phyloP scores from a whole-genome alignment of 2,113 vertebrate genomes.

The Cavia porcellus region DNA sequence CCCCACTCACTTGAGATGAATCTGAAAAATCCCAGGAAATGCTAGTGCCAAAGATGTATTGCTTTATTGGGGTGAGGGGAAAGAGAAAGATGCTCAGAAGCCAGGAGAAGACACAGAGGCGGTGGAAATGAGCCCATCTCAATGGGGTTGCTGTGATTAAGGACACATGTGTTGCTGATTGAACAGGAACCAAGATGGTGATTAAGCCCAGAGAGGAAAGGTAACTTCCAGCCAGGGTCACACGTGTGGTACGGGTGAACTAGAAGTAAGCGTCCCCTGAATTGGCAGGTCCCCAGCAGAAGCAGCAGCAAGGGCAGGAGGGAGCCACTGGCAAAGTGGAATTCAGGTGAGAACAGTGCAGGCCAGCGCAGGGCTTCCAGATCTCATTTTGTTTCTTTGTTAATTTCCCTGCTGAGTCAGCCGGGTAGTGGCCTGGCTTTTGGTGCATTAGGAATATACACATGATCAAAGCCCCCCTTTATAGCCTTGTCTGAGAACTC shows the following conservation, averaged over 20 bases:
- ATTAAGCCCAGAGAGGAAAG: not conserved
- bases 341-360: constrained; percentile 8
- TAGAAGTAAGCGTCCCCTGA: not conserved
- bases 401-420: not conserved
- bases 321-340: not conserved
- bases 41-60: not conserved
- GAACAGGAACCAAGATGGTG: not conserved
- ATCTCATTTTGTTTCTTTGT: not conserved
- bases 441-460: not conserved
- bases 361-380: not conserved
- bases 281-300: not conserved
- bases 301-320: not conserved
- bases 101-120: not conserved
- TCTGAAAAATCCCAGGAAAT: not conserved
- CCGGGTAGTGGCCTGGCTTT: not conserved
- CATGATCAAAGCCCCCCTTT: not conserved
- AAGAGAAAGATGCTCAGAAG: not conserved
- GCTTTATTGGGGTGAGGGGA: not conserved
- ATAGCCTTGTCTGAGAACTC: not conserved
- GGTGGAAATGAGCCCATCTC: not conserved
- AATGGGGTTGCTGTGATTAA: not conserved
- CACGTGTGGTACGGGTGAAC: not conserved
- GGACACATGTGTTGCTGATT: not conserved
- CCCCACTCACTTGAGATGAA: not conserved
- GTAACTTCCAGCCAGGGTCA: not conserved